phyloP scores from a whole-genome alignment of 2,113 vertebrate genomes.

The Megalops atlanticus region DNA sequence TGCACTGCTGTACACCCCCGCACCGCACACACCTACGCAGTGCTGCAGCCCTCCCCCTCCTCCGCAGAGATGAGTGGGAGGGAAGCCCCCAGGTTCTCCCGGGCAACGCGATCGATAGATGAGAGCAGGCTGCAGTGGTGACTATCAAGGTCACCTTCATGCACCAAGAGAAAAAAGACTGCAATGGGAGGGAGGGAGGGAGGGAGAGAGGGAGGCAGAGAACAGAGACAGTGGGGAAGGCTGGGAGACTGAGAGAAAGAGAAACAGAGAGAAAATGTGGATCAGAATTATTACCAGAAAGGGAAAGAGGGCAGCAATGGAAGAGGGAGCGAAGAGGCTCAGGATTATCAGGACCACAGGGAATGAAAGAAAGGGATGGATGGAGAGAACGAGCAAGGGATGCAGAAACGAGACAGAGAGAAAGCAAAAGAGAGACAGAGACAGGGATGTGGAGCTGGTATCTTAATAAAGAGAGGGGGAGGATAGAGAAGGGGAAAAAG shows the following conservation, averaged over 20 bases:
- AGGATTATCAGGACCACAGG: no score
- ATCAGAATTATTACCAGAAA: background rate
- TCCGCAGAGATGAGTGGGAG: conserved; percentile 45
- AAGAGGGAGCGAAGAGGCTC: no score
- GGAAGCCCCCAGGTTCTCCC: conserved; percentile 47
- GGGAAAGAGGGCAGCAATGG: background rate
- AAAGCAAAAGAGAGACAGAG: background rate
- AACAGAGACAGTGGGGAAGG: background rate
- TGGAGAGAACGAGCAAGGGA: conserved; percentile 5
- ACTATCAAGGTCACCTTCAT: conserved; percentile 58
- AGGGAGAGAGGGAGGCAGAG: background rate
- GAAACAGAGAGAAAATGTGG: background rate
- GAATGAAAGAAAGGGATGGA: background rate
- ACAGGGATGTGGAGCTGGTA: background rate
- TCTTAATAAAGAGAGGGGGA: background rate
- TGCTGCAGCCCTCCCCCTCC: conserved; percentile 24
- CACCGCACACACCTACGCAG: conserved; percentile 42
- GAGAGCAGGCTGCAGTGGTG: conserved; percentile 30
- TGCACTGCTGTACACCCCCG: conserved; percentile 36
- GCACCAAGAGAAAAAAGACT: background rate
- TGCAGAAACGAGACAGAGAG: background rate
- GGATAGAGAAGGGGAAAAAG: background rate
- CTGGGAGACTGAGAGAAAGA: conserved; percentile 13
- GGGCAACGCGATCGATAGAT: conserved; percentile 46
- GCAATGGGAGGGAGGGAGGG: background rate